Base-by-base conservation (phyloP, 2,888 invertebrate genomes). In the Xylocampa areola region DNA sequence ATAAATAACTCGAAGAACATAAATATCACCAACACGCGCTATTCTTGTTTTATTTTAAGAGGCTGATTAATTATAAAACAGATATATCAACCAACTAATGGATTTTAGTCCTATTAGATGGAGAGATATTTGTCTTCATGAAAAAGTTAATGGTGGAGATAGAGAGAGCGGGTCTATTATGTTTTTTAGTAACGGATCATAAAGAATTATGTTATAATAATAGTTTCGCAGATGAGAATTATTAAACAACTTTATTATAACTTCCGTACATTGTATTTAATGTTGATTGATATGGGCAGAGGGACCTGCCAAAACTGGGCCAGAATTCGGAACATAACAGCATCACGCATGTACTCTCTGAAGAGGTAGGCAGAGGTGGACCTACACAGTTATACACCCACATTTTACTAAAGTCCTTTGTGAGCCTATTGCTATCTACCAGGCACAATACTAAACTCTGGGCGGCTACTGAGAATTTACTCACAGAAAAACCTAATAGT, bases 1-100 rank as follows among this genome's bases (percentile, higher is more conserved):
- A 71, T 61, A 71, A 77, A 76, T 74, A 77, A 64, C 73, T 17
- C 27, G 37, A 53, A 62, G 49, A 44, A 39, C 61, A 73, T 69
- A 79, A 70, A 77, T 68, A 69, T 70, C 59, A 64, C 53, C 48
- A 53, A 59, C 54, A 45, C 52, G 48, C 48, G 57, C 43, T 35
- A 44, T 63, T 47, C 55, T 78, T 66, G 72, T 74, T 53, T 68
- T 74, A 71, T 78, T 77, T 76, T 61, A 53, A 68, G 64, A 54
- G 49, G 45, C 60, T 74, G 78, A 79, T 79, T 77, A 79, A 79
- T 76, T 77, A 66, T 64, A 67, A 68, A 74, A 62, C 43, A 69
- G 48, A 73, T 79, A 66, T 64, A 70, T 79, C 67, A 75, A 67
- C 43, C 47, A 40, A 44, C 63, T 70, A 77, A 79, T 75, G 67